Evolutionary conservation across 1,140 invertebrate genomes (phyloP), one percentile per base, ranked within the genome.

Genomic region (Lucilia cuprina): DNA sequence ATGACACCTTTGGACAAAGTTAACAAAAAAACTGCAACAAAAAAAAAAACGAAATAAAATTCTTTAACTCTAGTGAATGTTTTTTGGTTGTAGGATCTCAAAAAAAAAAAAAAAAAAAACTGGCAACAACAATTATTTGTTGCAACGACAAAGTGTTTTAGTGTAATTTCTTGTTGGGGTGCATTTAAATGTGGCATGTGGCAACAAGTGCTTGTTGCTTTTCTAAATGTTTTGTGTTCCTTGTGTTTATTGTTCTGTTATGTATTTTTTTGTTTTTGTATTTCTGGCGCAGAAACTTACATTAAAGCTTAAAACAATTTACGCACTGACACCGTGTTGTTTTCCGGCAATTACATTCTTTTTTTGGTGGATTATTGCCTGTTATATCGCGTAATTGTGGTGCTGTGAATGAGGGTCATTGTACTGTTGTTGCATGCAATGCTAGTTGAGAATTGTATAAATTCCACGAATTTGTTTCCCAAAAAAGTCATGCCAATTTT

Each of bases 111-210:
- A 74, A 74, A 78, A 17, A 78, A 47, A 78, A 78, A 78, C 75
- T 19, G 35, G 9, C 77, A 80, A 50, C 47, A 49, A 80, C 77
- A 80, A 49, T 50, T 80, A 80, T 50, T 80, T 80, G 77, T 80
- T 80, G 21, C 77, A 50, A 80, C 77, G 77, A 80, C 77, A 80
- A 80, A 80, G 77, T 80, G 77, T 80, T 80, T 80, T 80, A 25
- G 41, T 80, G 77, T 49, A 80, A 80, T 80, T 80, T 80, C n/a
- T 80, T 80, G 77, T 80, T 80, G n/a, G 65, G 77, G n/a, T 80
- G 77, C 75, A 80, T 80, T 80, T 80, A 80, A 80, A 80, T 80
- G 35, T 80, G 77, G 77, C 77, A 80, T 80, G 77, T 80, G 77
- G 77, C 77, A 80, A 80, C 77, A 80, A 80, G 77, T 80, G 47